Base-by-base conservation (phyloP, 2,797 vertebrate species). In the Sebastes hubbsi region DNA sequence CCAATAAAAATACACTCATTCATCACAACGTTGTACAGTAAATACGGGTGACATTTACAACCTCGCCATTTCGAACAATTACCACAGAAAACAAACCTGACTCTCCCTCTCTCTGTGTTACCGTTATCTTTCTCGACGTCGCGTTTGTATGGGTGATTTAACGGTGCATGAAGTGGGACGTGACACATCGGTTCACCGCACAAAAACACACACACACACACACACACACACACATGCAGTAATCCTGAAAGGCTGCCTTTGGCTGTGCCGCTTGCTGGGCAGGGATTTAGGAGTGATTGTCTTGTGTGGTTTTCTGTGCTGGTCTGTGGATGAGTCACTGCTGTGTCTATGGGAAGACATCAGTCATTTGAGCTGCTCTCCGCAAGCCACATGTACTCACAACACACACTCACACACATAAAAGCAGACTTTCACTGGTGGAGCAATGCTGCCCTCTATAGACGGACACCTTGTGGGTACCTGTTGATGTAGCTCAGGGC, bases 401-500 rank as follows among this genome's bases (percentile, higher is more conserved):
- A 49, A 13, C 68, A 75, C 58, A 25, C 34, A 67, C 52, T 55
- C 49, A 67, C 52, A 10, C 34, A 67, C 52, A 24, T 11, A 24
- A 2, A 61, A 29, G 32, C 56, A 32, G 9, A 4, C 60, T 56
- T 63, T 36, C 22, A 70, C 49, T 27, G 27, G 70, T 89, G 84
- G 88, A 90, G 82, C 89, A 75, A 88, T 81, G 90, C 87, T 92
- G 91, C 92, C 91, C 85, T 83, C 92, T 94, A 55, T 69, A 82
- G 90, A 81, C 10, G 1, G 32, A 62, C 30, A 38, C 36, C 8
- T 52, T 76, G 18, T 36, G 32, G 14, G 92, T 97, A 99, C 98
- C 97, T 98, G 94, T 98, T 98, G 93, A 99, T 98, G 94, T 99
- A 99, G 94, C 98, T 99, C 82, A 99, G 94, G 92, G 98, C 98